Evolutionary conservation across 2,888 invertebrate genomes (phyloP).

Genomic region (Synanthedon tipuliformis): DNA sequence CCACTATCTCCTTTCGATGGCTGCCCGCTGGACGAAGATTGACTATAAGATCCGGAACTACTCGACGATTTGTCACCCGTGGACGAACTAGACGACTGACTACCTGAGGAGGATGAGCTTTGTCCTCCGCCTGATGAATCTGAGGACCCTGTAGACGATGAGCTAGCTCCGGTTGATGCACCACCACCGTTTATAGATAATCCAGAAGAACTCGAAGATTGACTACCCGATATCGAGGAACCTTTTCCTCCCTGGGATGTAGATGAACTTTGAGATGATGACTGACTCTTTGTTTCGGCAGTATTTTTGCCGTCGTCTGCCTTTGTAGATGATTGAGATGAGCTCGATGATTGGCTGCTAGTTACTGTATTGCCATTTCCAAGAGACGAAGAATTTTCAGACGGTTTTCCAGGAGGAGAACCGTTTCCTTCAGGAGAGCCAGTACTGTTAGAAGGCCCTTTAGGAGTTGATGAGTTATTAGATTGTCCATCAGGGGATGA

Average conservation of each 20-base stretch:
- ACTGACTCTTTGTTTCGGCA: too few species aligned
- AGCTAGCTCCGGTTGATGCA: too few species aligned
- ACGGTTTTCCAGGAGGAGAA: too few species aligned
- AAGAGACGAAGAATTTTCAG: too few species aligned
- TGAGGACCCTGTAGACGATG: not conserved
- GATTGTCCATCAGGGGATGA: too few species aligned
- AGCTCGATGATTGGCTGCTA: too few species aligned
- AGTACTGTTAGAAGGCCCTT: too few species aligned
- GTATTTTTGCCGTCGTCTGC: too few species aligned
- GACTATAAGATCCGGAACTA: not conserved
- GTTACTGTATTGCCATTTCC: too few species aligned
- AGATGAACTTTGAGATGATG: not conserved
- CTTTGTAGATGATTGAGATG: too few species aligned
- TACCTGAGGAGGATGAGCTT: not conserved
- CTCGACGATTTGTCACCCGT: not conserved
- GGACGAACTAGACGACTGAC: not conserved
- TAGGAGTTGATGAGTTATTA: too few species aligned
- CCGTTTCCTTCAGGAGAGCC: too few species aligned
- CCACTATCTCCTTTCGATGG: not conserved
- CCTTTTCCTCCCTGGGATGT: not conserved
- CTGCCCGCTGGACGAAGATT: not conserved
- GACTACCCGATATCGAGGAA: not conserved
- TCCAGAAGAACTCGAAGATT: not conserved
- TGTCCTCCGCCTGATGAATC: not conserved
- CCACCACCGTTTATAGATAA: not conserved